A percentile compares a stretch with the other conserved stretches of the same genome.
These are phyloP conservation scores for Clepsis dumicolana DNA, from an alignment of 2,888 invertebrate species.

Conservation along the genomic window DNA sequence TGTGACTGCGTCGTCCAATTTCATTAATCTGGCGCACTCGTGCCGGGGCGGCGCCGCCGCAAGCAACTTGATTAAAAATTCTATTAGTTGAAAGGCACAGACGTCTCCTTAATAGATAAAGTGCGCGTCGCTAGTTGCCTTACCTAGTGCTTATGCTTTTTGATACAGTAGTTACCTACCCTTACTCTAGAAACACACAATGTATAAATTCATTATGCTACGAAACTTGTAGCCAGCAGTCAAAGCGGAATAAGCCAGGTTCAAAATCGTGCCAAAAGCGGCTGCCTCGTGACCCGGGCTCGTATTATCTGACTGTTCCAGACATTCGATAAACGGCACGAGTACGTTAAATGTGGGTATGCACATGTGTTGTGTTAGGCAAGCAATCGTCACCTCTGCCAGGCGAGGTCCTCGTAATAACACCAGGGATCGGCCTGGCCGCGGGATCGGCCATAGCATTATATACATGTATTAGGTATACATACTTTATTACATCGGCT, in stretches of 20 bases:
- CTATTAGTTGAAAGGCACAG: conserved; percentile 84
- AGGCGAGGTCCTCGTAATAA: conserved; percentile 54
- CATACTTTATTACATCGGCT: neutral
- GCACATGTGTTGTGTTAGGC: conserved; percentile 56
- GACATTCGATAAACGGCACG: conserved; percentile 14
- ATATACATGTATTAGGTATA: neutral
- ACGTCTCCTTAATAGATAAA: conserved; percentile 81
- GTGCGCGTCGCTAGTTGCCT: conserved; percentile 67
- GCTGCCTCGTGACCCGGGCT: conserved; percentile 6
- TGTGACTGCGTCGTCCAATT: conserved; percentile 84
- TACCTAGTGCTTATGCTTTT: conserved; percentile 47
- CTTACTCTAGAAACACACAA: neutral
- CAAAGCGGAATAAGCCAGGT: conserved; percentile 1
- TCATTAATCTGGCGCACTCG: conserved; percentile 83
- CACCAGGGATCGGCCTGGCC: conserved; percentile 43
- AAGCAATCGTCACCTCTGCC: conserved; percentile 54
- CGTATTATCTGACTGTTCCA: conserved; percentile 7
- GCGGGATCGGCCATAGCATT: neutral
- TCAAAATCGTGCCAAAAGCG: conserved; percentile 8
- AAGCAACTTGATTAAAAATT: conserved; percentile 85
- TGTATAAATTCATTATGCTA: conserved; percentile 5
- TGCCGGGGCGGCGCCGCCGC: conserved; percentile 72
- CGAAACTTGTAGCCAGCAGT: conserved; percentile 1
- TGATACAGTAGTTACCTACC: conserved; percentile 3
- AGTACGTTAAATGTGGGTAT: conserved; percentile 30